Percentiles rank a stretch among this genome's conserved stretches.
phyloP scores from a whole-genome alignment of 2,113 vertebrate species.

The Mellivora capensis region DNA sequence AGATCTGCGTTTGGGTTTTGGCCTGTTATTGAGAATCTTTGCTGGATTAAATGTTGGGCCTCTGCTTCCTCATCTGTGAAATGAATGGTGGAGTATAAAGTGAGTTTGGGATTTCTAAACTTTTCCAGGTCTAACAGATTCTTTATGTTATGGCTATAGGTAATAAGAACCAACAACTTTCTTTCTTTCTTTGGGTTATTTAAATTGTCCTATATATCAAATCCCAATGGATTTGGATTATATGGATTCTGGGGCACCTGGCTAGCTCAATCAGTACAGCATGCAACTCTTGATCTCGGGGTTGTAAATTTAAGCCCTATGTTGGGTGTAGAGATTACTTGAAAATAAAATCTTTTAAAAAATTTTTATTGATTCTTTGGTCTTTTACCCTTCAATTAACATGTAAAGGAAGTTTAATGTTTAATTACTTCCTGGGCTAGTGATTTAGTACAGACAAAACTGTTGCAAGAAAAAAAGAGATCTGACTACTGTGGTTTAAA shows the following conservation, averaged over 20 bases:
- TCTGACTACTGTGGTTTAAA: background rate
- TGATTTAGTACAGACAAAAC: background rate
- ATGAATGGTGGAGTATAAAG: background rate
- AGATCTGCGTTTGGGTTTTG: background rate
- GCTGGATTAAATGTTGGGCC: background rate
- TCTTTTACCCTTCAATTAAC: background rate
- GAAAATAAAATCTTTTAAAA: background rate
- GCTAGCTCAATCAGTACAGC: background rate
- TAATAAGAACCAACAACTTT: background rate
- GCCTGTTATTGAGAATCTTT: background rate
- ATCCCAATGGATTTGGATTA: background rate
- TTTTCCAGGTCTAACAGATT: background rate
- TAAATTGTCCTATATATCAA: background rate
- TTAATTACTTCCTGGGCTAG: background rate
- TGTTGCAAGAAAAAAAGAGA: background rate
- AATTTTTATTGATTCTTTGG: background rate
- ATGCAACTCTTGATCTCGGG: background rate
- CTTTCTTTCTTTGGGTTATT: background rate
- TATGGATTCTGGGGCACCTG: background rate
- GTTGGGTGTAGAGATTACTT: background rate
- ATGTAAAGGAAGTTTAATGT: background rate
- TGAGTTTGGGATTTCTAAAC: background rate
- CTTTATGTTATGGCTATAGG: background rate
- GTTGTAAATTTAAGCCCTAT: background rate
- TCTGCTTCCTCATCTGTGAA: conserved; percentile 14